Conservation (phyloP, 2,113 vertebrate genomes). For the Noturus placidus region DNA sequence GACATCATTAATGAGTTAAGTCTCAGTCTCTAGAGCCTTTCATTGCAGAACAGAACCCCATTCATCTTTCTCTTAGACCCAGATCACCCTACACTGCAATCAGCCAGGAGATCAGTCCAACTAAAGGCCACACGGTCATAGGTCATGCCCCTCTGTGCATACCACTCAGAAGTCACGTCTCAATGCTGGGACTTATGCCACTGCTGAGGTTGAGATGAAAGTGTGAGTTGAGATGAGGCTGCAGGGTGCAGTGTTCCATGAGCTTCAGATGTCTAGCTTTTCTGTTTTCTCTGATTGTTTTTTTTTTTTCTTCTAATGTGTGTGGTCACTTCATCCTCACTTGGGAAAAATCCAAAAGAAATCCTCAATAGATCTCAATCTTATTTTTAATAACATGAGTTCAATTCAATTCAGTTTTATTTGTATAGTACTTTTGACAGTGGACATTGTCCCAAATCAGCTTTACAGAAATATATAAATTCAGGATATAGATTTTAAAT, state of each 20-base stretch:
- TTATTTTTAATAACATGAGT: too few species aligned
- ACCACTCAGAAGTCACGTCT: constrained; percentile 32
- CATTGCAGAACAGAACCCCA: constrained; percentile 40
- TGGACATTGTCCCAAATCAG: too few species aligned
- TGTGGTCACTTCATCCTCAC: neutral
- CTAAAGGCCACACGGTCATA: constrained; percentile 37
- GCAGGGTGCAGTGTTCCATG: neutral
- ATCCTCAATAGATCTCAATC: too few species aligned
- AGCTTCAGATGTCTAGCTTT: neutral
- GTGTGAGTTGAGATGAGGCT: neutral
- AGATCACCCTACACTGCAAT: neutral
- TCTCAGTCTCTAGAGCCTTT: constrained; percentile 26
- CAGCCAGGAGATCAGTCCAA: constrained; percentile 38
- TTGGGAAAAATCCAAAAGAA: neutral
- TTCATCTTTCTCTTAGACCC: constrained; percentile 41
- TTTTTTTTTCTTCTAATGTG: neutral
- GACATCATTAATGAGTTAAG: constrained; percentile 46
- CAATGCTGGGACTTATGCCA: constrained; percentile 40
- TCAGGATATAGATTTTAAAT: too few species aligned
- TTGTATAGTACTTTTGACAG: too few species aligned
- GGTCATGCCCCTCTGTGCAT: constrained; percentile 37
- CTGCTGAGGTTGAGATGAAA: constrained; percentile 18
- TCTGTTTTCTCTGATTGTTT: neutral
- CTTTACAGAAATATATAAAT: too few species aligned
- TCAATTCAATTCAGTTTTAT: too few species aligned